Conservation (phyloP, 2,113 vertebrate genomes). For the Speoplatyrhinus poulsoni region DNA sequence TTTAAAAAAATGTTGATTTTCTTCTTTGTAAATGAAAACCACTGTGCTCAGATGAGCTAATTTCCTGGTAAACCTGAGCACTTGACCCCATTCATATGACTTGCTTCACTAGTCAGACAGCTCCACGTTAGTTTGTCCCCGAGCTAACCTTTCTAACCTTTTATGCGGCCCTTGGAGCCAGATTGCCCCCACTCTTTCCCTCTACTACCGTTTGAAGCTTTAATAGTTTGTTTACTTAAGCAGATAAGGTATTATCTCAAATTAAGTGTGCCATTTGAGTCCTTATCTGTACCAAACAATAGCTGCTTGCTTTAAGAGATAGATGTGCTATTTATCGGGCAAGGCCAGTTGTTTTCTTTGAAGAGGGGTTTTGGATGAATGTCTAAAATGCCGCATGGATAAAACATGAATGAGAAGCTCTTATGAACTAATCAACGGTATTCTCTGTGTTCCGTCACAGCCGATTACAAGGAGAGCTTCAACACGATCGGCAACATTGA, state of each 20-base stretch:
- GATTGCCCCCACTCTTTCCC: no score
- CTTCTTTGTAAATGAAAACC: no score
- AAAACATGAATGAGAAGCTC: background rate
- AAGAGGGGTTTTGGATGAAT: background rate
- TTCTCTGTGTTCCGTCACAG: slow-evolving; percentile 65
- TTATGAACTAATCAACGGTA: slow-evolving; percentile 5
- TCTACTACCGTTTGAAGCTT: no score
- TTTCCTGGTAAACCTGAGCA: no score
- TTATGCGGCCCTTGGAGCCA: no score
- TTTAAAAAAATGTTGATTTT: no score
- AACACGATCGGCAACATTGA: slow-evolving; percentile 97
- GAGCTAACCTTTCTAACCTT: no score
- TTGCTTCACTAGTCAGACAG: no score
- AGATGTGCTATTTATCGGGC: background rate
- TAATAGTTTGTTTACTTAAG: slow-evolving; percentile 54
- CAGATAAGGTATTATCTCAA: slow-evolving; percentile 67
- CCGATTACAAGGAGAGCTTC: slow-evolving; percentile 98
- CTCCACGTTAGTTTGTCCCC: no score
- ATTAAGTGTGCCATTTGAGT: slow-evolving; percentile 60
- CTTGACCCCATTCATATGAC: no score
- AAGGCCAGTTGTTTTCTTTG: background rate
- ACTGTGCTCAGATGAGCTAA: no score
- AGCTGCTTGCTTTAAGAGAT: slow-evolving; percentile 42
- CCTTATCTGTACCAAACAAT: slow-evolving; percentile 61
- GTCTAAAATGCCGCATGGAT: background rate